phyloP scores from a whole-genome alignment of 2,797 vertebrate species.

The Stomatorhinus walkeri region DNA sequence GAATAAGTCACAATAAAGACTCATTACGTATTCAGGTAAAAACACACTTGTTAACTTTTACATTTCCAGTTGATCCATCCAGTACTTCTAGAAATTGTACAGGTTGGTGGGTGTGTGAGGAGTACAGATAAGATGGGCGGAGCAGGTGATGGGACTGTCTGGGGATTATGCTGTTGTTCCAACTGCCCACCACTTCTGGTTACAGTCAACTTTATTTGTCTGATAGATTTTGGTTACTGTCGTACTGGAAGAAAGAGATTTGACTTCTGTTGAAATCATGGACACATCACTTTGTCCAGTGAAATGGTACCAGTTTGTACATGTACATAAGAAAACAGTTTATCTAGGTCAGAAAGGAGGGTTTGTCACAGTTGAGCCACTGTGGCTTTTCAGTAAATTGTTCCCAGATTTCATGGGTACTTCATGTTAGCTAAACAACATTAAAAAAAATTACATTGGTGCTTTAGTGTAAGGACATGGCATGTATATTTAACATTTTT shows the following conservation, averaged over 20 bases:
- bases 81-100: neutral
- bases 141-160: neutral
- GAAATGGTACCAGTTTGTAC: neutral
- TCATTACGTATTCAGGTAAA: neutral
- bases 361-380: neutral
- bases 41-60: neutral
- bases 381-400: neutral
- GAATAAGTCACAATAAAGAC: neutral
- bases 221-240: neutral
- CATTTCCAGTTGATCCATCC: neutral
- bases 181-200: neutral
- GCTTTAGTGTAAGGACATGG: neutral
- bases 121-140: neutral
- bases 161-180: neutral
- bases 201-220: neutral
- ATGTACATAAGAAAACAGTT: slow-evolving; percentile 11
- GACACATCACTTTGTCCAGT: neutral
- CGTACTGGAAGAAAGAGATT: neutral
- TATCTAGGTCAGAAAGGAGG: neutral
- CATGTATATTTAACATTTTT: neutral
- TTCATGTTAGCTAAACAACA: neutral
- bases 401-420: neutral
- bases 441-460: neutral
- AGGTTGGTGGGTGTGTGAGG: neutral
- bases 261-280: neutral